These are phyloP conservation scores for Oedothorax gibbosus DNA, from an alignment of 1,140 invertebrate genomes.

Conservation along the genomic window DNA sequence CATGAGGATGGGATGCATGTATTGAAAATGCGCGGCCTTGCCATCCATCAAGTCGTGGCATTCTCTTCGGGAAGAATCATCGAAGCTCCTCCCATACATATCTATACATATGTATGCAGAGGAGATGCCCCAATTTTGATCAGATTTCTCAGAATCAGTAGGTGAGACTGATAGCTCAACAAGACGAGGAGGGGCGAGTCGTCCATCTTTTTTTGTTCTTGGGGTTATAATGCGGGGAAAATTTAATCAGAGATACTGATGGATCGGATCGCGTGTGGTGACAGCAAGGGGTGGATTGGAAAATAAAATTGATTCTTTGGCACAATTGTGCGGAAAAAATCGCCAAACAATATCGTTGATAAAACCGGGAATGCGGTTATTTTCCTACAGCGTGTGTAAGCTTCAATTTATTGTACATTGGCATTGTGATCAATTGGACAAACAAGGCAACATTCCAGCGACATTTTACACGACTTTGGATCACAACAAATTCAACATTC, in stretches of 20 bases:
- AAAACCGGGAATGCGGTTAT: too few species aligned
- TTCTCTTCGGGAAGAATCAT: constrained; percentile 13
- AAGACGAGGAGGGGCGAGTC: background rate
- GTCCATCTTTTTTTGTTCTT: background rate
- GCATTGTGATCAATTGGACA: too few species aligned
- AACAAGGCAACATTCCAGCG: too few species aligned
- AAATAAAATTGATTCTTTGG: too few species aligned
- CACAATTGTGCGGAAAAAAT: too few species aligned
- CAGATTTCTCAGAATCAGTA: background rate
- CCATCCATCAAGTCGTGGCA: constrained; percentile 33
- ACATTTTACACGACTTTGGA: too few species aligned
- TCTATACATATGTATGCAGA: constrained; percentile 15
- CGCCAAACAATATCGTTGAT: too few species aligned
- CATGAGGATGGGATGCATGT: background rate
- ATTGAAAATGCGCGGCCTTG: constrained; percentile 36
- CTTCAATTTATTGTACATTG: too few species aligned
- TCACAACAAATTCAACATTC: too few species aligned
- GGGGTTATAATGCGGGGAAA: background rate
- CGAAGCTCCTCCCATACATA: background rate
- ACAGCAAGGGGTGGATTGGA: too few species aligned
- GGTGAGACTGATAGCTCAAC: background rate
- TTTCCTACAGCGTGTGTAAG: too few species aligned
- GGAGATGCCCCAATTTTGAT: background rate
- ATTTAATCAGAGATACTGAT: background rate
- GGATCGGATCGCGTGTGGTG: too few species aligned